These are phyloP conservation scores for Ferdinandea cuprea DNA, from an alignment of 2,888 invertebrate species.

Conservation along the genomic window DNA sequence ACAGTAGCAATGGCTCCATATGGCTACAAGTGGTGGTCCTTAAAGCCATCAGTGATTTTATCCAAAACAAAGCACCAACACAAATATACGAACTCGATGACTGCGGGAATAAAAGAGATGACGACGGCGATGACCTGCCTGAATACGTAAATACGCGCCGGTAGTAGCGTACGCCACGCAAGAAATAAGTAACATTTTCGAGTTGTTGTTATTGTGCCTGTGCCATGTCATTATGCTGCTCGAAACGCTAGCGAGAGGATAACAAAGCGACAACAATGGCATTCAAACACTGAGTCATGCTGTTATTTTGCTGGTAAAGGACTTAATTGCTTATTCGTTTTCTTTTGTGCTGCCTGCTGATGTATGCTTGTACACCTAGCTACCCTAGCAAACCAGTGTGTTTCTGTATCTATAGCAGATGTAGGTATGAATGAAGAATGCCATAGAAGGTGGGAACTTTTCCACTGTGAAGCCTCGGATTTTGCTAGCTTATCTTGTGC, in stretches of 20 bases:
- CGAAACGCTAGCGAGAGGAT: slow-evolving; percentile 54
- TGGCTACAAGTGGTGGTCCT: slow-evolving; percentile 68
- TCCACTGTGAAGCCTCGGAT: slow-evolving; percentile 51
- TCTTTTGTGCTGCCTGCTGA: slow-evolving; percentile 56
- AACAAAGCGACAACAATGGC: slow-evolving; percentile 67
- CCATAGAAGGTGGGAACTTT: slow-evolving; percentile 6
- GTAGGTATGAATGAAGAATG: slow-evolving; percentile 49
- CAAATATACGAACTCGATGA: slow-evolving; percentile 1
- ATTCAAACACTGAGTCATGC: slow-evolving; percentile 45
- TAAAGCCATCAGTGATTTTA: slow-evolving; percentile 44
- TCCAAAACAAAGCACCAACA: slow-evolving; percentile 39
- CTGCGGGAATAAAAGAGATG: slow-evolving; percentile 15
- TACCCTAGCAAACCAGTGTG: not conserved
- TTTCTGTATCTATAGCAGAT: not conserved
- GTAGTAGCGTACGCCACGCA: not conserved
- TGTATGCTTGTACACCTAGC: slow-evolving; percentile 22
- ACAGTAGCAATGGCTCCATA: slow-evolving; percentile 48
- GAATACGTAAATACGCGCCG: slow-evolving; percentile 12
- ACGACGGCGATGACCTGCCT: slow-evolving; percentile 63
- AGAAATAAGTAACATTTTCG: slow-evolving; percentile 58
- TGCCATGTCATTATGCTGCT: slow-evolving; percentile 37
- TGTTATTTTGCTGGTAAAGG: slow-evolving; percentile 66
- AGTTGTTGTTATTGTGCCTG: slow-evolving; percentile 5
- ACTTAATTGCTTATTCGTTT: slow-evolving; percentile 74
- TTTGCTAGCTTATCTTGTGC: slow-evolving; percentile 52